A percentile compares a stretch with the other conserved stretches of the same genome.
phyloP scores from a whole-genome alignment of 92 coral and sea anemone genomes.

The Zoanthus solanderi region DNA sequence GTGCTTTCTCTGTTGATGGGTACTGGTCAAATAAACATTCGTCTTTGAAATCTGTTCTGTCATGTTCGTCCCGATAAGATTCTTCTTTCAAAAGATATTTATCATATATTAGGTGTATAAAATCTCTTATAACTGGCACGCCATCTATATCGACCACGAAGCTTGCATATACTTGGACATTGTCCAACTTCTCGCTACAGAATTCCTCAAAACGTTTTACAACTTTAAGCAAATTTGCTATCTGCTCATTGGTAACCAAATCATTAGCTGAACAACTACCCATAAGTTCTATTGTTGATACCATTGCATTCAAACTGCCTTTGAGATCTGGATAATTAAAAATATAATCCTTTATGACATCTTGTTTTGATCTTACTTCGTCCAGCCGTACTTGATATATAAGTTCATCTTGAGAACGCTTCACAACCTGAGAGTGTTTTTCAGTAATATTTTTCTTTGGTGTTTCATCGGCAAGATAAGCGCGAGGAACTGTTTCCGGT shows the following conservation, averaged over 20 bases:
- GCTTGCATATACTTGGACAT: conserved; percentile 50
- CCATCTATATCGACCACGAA: conserved; percentile 58
- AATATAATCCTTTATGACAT: background rate
- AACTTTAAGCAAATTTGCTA: background rate
- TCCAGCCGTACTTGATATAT: background rate
- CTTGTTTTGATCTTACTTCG: background rate
- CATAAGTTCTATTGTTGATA: conserved; percentile 18
- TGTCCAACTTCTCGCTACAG: conserved; percentile 47
- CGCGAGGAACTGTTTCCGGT: conserved; percentile 33
- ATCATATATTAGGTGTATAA: background rate
- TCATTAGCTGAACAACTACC: background rate
- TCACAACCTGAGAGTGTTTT: background rate
- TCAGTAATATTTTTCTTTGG: background rate
- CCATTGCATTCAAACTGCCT: conserved; percentile 15
- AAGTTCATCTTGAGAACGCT: background rate
- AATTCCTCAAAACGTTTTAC: conserved; percentile 10
- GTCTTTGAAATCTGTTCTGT: background rate
- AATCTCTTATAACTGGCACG: conserved; percentile 10
- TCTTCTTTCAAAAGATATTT: background rate
- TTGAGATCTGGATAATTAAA: conserved; percentile 24
- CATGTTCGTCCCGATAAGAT: conserved; percentile 13
- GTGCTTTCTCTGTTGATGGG: background rate
- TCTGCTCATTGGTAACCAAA: background rate
- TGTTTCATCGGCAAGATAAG: background rate
- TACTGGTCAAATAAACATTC: background rate